phyloP scores from a whole-genome alignment of 2,888 invertebrate species.

The Caenorhabditis sp. region DNA sequence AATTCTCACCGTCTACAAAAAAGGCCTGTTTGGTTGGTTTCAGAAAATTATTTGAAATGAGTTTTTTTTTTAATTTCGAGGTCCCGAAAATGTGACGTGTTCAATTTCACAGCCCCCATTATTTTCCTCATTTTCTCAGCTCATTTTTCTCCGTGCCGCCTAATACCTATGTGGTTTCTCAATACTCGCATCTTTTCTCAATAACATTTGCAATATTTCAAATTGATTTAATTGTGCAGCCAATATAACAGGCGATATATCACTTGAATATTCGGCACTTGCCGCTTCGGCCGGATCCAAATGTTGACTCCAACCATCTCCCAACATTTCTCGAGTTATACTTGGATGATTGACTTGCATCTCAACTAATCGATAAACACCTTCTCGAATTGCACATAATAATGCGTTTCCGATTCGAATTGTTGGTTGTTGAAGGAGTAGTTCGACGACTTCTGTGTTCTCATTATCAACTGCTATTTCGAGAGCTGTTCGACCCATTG shows the following conservation, averaged over 20 bases:
- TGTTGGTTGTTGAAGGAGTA: conserved; percentile 73
- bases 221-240: conserved; percentile 74
- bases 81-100: too few relatives aligned
- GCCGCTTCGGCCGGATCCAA: conserved; percentile 72
- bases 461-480: conserved; percentile 76
- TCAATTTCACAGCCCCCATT: too few relatives aligned
- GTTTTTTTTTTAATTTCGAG: too few relatives aligned
- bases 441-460: conserved; percentile 73
- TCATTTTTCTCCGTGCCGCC: not conserved
- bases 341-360: conserved; percentile 75
- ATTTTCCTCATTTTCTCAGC: too few relatives aligned
- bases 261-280: conserved; percentile 74
- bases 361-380: conserved; percentile 75
- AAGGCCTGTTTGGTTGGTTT: too few relatives aligned
- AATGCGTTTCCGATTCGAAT: conserved; percentile 74
- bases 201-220: conserved; percentile 75
- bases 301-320: conserved; percentile 74
- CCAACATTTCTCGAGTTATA: conserved; percentile 66
- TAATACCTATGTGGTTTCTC: conserved; percentile 60
- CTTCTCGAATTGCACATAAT: conserved; percentile 74
- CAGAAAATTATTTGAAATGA: too few relatives aligned
- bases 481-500: conserved; percentile 75
- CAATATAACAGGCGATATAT: conserved; percentile 67
- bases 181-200: conserved; percentile 71
- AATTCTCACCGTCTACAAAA: too few relatives aligned